phyloP scores from a whole-genome alignment of 2,113 vertebrate species.

The Stegastes partitus region DNA sequence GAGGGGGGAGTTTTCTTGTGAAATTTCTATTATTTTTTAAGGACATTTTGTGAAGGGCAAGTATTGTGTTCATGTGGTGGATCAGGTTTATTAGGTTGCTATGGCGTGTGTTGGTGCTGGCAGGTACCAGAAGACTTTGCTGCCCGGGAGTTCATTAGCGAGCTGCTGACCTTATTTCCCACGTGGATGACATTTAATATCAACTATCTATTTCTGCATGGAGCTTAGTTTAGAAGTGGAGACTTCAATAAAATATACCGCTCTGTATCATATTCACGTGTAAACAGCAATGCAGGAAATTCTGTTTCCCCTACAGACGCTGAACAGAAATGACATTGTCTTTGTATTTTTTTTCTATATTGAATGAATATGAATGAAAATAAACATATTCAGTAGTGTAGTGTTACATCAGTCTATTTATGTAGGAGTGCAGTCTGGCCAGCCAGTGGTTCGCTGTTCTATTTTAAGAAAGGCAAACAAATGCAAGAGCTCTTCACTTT shows the following conservation, averaged over 20 bases:
- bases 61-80: neutral
- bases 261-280: neutral
- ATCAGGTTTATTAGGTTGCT: slow-evolving; percentile 3
- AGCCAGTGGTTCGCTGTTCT: slow-evolving; percentile 39
- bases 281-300: neutral
- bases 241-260: slow-evolving; percentile 33
- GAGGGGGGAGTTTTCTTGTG: neutral
- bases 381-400: slow-evolving; percentile 29
- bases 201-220: slow-evolving; percentile 65
- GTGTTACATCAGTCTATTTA: slow-evolving; percentile 51
- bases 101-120: neutral
- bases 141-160: slow-evolving; percentile 51
- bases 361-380: slow-evolving; percentile 30
- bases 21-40: neutral
- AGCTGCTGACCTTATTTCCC: slow-evolving; percentile 71
- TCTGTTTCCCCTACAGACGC: neutral
- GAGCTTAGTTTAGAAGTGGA: slow-evolving; percentile 47
- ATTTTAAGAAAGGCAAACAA: slow-evolving; percentile 70
- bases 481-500: slow-evolving; percentile 39
- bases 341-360: neutral
- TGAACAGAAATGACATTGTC: neutral
- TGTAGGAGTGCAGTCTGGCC: slow-evolving; percentile 28
- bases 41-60: slow-evolving; percentile 6
- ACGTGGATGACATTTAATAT: slow-evolving; percentile 64
- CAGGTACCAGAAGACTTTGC: slow-evolving; percentile 17